phyloP scores from a whole-genome alignment of 2,797 vertebrate genomes.

The Cetoscarus ocellatus region DNA sequence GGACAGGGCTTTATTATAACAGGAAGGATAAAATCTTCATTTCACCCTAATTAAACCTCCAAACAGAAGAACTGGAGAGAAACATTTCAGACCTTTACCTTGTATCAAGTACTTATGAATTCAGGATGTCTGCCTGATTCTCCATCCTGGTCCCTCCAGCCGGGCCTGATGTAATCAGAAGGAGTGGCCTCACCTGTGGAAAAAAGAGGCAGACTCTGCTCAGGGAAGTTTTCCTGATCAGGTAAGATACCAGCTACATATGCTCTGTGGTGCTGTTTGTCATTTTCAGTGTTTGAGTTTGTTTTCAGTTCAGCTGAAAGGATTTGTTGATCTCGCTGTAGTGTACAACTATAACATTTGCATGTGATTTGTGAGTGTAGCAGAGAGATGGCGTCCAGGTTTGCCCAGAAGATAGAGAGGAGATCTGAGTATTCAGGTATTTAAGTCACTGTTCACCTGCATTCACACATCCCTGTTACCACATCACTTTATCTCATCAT shows the following conservation, averaged over 20 bases:
- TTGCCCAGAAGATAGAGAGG: constrained; percentile 32
- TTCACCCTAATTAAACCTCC: too few relatives aligned
- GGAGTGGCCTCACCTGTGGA: constrained; percentile 71
- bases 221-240: constrained; percentile 19
- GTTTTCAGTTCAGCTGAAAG: too few relatives aligned
- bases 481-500: not conserved
- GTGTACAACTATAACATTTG: not conserved
- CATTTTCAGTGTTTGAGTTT: not conserved
- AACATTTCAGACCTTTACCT: too few relatives aligned
- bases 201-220: constrained; percentile 16
- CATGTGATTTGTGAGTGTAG: not conserved
- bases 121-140: not conserved
- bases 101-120: too few relatives aligned
- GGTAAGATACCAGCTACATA: constrained; percentile 21
- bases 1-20: too few relatives aligned
- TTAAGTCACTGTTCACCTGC: not conserved
- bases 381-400: constrained; percentile 66
- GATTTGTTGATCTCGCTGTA: not conserved
- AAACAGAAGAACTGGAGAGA: too few relatives aligned
- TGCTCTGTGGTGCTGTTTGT: not conserved
- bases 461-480: not conserved
- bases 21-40: too few relatives aligned
- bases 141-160: not conserved
- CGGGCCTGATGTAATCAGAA: constrained; percentile 47
- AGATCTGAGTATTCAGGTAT: constrained; percentile 59